phyloP scores from a whole-genome alignment of 2,113 vertebrate species.

The Lynx canadensis region DNA sequence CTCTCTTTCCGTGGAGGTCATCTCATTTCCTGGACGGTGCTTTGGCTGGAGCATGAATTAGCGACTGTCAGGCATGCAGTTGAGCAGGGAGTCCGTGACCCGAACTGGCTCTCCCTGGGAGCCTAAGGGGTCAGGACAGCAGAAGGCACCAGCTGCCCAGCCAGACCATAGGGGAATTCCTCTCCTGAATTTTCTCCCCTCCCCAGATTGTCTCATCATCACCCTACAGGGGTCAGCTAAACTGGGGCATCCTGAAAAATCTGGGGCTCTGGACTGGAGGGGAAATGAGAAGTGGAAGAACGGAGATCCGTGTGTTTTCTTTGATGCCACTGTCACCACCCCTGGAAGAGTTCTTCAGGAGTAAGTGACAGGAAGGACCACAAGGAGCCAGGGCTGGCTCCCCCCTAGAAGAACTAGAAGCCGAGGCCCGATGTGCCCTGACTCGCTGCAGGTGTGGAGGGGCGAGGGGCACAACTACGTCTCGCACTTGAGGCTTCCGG shows the following conservation, averaged over 20 bases:
- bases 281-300: neutral
- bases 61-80: neutral
- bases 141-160: neutral
- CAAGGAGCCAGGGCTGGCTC: neutral
- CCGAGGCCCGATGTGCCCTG: neutral
- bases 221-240: neutral
- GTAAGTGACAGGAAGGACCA: neutral
- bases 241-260: neutral
- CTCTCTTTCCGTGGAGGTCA: neutral
- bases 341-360: neutral
- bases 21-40: neutral
- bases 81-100: neutral
- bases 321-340: neutral
- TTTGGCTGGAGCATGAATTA: neutral
- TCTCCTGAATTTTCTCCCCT: constrained; percentile 36
- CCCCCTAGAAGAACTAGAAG: neutral
- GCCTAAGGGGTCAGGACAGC: neutral
- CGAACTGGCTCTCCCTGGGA: neutral
- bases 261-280: neutral
- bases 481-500: neutral
- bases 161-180: constrained; percentile 77
- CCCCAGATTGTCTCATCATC: neutral
- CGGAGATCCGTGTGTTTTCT: neutral
- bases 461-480: neutral
- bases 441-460: too few species aligned